Base-by-base conservation (phyloP, 2,797 vertebrate genomes). In the Schizopygopsis malacanthus region DNA sequence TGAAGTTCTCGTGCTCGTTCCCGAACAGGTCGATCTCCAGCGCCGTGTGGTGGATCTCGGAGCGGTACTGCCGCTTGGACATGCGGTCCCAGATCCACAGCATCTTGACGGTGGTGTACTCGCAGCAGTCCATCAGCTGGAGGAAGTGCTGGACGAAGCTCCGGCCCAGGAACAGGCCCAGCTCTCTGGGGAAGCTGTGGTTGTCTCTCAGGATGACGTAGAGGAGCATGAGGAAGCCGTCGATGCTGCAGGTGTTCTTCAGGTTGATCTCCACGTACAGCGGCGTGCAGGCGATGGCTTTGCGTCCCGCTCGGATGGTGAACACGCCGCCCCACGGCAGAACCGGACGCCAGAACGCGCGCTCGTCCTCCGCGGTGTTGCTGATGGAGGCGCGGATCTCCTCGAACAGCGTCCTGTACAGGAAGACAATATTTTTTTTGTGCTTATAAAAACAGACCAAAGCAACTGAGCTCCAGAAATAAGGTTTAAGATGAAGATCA, bases 1-100 rank as follows among this genome's bases (percentile, higher is more conserved):
- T 98, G 91, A 98, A 98, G 92, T 98, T 98, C 81, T 97, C 95
- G 13, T 98, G 97, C 90, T 98, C 97, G n/a, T 98, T 97, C 2
- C 97, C 97, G 82, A 97, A 98, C 86, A 98, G 92, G 91, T 98
- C 97, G 16, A 98, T 98, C 91, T 97, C 94, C 87, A 98, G 90
- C 0, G 96, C 96, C 1, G 96, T 91, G 83, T 94, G 95, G 90
- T 96, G 93, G 89, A 97, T 92, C 90, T 95, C 93, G 0, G 96
- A 96, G 90, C 95, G 96, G 92, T 97, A 98, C 90, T 97, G 97
- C 43, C 93, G 94, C 90, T 96, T 97, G 59, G 96, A 96, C 97
- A 98, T 98, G 91, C 96, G 94, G 93, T 97, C 95, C 97, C 96
- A 96, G 91, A 98, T 97, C 97, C 97, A 98, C 91, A 98, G 94